Conservation (phyloP, 2,797 vertebrate genomes). For the Karalla daura region DNA sequence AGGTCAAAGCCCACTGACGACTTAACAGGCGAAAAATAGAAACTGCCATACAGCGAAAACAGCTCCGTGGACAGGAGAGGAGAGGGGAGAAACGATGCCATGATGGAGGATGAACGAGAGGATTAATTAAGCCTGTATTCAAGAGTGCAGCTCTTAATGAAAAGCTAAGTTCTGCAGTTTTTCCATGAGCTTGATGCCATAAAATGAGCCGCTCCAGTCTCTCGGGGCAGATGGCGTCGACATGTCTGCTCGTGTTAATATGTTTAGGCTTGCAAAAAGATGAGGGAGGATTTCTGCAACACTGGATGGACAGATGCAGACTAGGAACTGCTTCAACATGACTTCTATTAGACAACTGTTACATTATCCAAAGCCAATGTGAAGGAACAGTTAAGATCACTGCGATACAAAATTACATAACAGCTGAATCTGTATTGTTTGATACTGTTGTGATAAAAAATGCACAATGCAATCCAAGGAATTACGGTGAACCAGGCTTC, state of each 20-base stretch:
- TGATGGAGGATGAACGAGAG: background rate
- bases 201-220: background rate
- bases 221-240: background rate
- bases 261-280: background rate
- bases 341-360: background rate
- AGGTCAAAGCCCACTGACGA: slow-evolving; percentile 49
- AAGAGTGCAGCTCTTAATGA: too few relatives aligned
- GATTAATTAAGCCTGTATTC: too few relatives aligned
- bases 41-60: slow-evolving; percentile 31
- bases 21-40: slow-evolving; percentile 42
- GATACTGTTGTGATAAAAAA: too few relatives aligned
- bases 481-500: too few relatives aligned
- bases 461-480: too few relatives aligned
- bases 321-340: background rate
- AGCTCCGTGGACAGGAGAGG: background rate
- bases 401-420: too few relatives aligned
- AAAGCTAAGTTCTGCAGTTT: too few relatives aligned
- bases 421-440: too few relatives aligned
- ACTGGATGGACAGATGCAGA: background rate
- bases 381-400: too few relatives aligned
- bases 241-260: background rate
- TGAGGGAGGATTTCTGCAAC: background rate
- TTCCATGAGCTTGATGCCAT: too few relatives aligned
- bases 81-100: background rate
- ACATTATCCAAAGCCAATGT: too few relatives aligned